Conservation (phyloP, 1,140 invertebrate species). For the Drosophila melanica region DNA sequence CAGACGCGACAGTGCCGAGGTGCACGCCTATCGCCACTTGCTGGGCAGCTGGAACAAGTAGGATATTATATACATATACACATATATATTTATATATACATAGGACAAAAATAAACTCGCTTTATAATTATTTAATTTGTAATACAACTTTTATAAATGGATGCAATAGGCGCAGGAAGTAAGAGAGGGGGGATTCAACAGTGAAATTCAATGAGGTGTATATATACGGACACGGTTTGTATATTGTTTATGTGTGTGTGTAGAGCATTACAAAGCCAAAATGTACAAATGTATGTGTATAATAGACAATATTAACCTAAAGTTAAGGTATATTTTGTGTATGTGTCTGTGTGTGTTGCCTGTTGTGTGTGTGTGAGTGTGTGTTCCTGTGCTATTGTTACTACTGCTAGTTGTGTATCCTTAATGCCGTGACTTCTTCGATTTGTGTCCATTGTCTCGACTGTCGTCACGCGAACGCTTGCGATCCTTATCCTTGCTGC, state of each 20-base stretch:
- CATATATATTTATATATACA: not conserved
- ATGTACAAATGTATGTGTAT: conserved; percentile 31
- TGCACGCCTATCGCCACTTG: conserved; percentile 61
- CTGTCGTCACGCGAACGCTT: conserved; percentile 91
- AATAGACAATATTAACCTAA: conserved; percentile 33
- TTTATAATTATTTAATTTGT: conserved; percentile 68
- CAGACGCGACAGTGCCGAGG: conserved; percentile 53
- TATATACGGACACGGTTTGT: conserved; percentile 11
- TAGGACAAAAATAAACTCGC: conserved; percentile 33
- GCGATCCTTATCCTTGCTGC: conserved; percentile 76
- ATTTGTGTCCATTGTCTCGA: conserved; percentile 87
- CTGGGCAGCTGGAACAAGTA: conserved; percentile 76
- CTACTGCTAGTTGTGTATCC: conserved; percentile 6
- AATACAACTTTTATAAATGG: conserved; percentile 53
- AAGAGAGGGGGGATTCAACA: conserved; percentile 13
- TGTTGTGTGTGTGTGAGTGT: conserved; percentile 15
- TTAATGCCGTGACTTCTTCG: conserved; percentile 88
- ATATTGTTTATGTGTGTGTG: conserved; percentile 1
- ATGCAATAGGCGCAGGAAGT: not conserved
- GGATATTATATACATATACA: conserved; percentile 28
- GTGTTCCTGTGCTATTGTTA: conserved; percentile 11
- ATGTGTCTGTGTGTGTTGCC: conserved; percentile 2
- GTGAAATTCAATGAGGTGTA: conserved; percentile 16
- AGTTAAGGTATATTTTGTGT: conserved; percentile 31
- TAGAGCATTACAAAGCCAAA: conserved; percentile 27